Evolutionary conservation across 2,888 invertebrate species (phyloP).

Genomic region (Sphinx pinastri): DNA sequence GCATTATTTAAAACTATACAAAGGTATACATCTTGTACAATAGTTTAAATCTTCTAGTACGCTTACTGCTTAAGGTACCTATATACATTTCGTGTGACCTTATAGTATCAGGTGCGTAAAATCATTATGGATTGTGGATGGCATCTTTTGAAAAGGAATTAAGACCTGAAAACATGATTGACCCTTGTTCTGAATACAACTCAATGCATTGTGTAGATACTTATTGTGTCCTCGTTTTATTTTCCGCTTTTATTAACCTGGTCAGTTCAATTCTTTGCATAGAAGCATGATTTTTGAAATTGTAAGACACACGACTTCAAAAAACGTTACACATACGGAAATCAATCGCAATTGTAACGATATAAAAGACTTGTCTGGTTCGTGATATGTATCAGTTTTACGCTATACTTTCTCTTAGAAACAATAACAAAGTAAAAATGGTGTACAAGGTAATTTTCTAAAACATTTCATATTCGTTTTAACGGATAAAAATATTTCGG

Average conservation of each 20-base stretch:
- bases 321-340: slow-evolving; percentile 13
- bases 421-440: slow-evolving; percentile 5
- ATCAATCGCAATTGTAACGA: slow-evolving; percentile 24
- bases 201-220: too few species aligned
- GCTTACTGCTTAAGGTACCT: too few species aligned
- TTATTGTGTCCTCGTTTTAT: too few species aligned
- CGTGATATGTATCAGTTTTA: slow-evolving; percentile 27
- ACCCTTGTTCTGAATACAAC: too few species aligned
- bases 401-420: slow-evolving; percentile 21
- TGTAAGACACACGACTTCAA: slow-evolving; percentile 6
- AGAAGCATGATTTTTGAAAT: slow-evolving; percentile 5
- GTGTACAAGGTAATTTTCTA: slow-evolving; percentile 6
- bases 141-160: too few species aligned
- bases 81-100: too few species aligned
- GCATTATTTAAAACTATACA: too few species aligned
- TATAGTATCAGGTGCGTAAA: too few species aligned
- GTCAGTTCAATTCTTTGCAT: background rate
- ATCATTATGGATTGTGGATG: too few species aligned
- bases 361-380: slow-evolving; percentile 27
- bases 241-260: background rate
- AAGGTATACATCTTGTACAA: too few species aligned
- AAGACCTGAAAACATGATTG: too few species aligned
- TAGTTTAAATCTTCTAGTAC: too few species aligned
- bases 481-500: background rate
- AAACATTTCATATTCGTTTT: background rate